Percentiles rank a stretch among this genome's conserved stretches.
phyloP scores from a whole-genome alignment of 2,113 vertebrate species.

The Planiliza haematocheilus region DNA sequence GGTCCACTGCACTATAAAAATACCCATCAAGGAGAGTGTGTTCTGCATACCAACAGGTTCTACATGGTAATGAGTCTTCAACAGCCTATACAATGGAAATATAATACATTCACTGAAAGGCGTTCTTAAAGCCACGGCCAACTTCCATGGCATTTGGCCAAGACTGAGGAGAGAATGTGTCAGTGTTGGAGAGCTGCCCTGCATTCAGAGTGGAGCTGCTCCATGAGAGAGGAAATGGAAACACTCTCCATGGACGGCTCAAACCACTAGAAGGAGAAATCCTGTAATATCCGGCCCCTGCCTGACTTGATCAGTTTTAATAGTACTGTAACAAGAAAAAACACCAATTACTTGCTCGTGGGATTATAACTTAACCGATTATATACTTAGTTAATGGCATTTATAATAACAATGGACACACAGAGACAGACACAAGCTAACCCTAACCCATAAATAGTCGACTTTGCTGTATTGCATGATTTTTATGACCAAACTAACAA shows the following conservation, averaged over 20 bases:
- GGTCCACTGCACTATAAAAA: conserved; percentile 36
- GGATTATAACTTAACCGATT: neutral
- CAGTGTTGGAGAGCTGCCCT: conserved; percentile 33
- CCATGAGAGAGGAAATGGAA: conserved; percentile 38
- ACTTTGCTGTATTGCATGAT: no score
- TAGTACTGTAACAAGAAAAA: neutral
- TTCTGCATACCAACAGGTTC: conserved; percentile 39
- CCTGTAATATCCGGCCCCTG: conserved; percentile 44
- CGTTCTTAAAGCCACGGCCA: conserved; percentile 25
- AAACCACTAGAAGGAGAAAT: conserved; percentile 40
- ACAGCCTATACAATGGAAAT: conserved; percentile 33
- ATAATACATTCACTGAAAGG: conserved; percentile 25
- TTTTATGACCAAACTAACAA: no score
- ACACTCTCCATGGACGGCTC: conserved; percentile 38
- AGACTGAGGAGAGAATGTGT: conserved; percentile 38
- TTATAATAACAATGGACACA: no score
- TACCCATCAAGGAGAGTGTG: conserved; percentile 12
- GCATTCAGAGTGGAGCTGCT: conserved; percentile 64
- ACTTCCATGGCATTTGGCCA: conserved; percentile 32
- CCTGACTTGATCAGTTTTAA: conserved; percentile 14
- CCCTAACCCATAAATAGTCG: no score
- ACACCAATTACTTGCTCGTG: neutral
- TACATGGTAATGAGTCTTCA: conserved; percentile 49
- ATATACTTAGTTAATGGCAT: neutral
- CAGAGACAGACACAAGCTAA: no score